Evolutionary conservation across 1,140 invertebrate species (phyloP).

Genomic region (Tenebrio molitor): DNA sequence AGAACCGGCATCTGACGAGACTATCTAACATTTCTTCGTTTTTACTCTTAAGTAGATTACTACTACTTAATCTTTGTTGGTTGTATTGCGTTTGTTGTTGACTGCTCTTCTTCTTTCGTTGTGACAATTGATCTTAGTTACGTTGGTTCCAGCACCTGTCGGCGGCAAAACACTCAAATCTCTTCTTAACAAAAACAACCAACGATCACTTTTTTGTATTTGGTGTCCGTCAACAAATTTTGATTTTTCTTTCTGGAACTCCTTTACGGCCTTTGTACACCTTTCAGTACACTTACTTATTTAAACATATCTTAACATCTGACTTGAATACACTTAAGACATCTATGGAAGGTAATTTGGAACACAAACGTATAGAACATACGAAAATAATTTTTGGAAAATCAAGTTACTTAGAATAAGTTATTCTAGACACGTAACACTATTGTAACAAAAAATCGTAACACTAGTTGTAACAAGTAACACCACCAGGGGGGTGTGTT

Average conservation of each 20-base stretch:
- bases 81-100: background rate
- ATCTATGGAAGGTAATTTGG: no score
- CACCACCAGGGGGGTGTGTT: no score
- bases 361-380: no score
- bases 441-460: no score
- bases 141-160: slow-evolving; percentile 22
- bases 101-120: slow-evolving; percentile 26
- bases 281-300: no score
- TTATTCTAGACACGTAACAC: no score
- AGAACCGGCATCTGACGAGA: slow-evolving; percentile 35
- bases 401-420: no score
- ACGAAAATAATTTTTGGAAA: no score
- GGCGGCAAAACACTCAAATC: background rate
- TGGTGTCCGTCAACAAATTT: background rate
- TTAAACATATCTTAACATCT: no score
- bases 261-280: no score
- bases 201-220: slow-evolving; percentile 21
- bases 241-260: background rate
- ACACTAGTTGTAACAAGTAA: no score
- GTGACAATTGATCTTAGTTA: slow-evolving; percentile 6
- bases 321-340: no score
- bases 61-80: slow-evolving; percentile 8
- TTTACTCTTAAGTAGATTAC: background rate
- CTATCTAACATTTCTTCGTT: slow-evolving; percentile 32
- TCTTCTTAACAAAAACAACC: background rate